Base-by-base conservation (phyloP, 2,113 vertebrate genomes). In the Scomber japonicus region DNA sequence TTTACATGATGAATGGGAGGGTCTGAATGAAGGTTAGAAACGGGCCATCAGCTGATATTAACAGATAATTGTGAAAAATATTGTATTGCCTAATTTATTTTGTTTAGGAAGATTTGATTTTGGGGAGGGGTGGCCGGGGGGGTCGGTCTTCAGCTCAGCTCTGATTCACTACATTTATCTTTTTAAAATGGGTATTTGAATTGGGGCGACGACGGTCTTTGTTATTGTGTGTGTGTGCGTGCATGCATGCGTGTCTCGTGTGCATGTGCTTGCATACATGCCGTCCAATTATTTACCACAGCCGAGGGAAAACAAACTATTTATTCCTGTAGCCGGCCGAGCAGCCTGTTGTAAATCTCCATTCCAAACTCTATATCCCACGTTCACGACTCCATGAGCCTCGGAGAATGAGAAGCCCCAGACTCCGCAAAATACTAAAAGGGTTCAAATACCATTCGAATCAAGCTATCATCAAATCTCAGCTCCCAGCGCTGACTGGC, bases 1-100 rank as follows among this genome's bases (percentile, higher is more conserved):
- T 98, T 96, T 96, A 93, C 71, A 91, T 97, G 97, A 97, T 97
- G 95, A 96, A 97, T 97, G 96, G 93, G 91, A 73, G 85, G 72
- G 83, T 87, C 93, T 86, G 91, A 92, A 94, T 94, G 95, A 95
- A 96, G 96, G 95, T 96, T 95, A 96, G 94, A 93, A 90, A 94
- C 93, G 89, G 95, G 94, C 95, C 93, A 95, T 95, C 95, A 94
- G 93, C 95, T 95, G 95, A 96, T 96, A 96, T 94, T 88, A 94
- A 90, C 92, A 88, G 95, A 94, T 95, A 95, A 96, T 89, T 95
- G 93, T 92, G 91, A 93, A 94, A 95, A 96, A 96, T 96, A 95
- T 94, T 95, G 91, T 93, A 94, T 93, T 87, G 84, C 88, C 91
- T 93, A 94, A 96, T 96, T 96, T 96, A 95, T 96, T 96, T 97